These are phyloP conservation scores for Halictus rubicundus DNA, from an alignment of 1,140 invertebrate genomes.

Conservation along the genomic window DNA sequence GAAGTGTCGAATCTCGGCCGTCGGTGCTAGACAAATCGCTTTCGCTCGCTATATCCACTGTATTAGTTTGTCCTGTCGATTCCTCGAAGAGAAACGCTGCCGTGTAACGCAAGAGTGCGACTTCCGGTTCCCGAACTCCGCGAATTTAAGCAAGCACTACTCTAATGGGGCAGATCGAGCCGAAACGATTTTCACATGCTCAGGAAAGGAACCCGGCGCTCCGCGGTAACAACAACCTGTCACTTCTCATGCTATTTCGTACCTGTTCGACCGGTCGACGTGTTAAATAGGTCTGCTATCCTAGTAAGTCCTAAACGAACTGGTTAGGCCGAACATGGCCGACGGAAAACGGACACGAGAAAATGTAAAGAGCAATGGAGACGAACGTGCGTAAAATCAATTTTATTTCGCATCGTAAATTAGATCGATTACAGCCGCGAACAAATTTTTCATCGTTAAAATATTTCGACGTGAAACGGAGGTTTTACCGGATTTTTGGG, in stretches of 20 bases:
- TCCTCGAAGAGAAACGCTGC: too few species aligned
- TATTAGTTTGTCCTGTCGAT: too few species aligned
- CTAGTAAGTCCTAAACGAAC: conserved; percentile 27
- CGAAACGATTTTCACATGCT: not conserved
- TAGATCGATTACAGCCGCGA: too few species aligned
- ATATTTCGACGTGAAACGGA: too few species aligned
- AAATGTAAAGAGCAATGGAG: conserved; percentile 1
- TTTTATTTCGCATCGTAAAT: too few species aligned
- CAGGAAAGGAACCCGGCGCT: not conserved
- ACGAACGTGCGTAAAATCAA: not conserved
- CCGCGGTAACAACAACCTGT: conserved; percentile 7
- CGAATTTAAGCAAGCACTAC: not conserved
- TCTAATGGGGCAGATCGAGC: not conserved
- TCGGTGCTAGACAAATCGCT: too few species aligned
- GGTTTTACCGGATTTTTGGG: too few species aligned
- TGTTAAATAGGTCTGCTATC: conserved; percentile 39
- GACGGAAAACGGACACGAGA: not conserved
- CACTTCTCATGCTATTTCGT: conserved; percentile 18
- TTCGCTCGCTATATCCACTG: too few species aligned
- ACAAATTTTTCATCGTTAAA: too few species aligned
- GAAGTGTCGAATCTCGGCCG: too few species aligned
- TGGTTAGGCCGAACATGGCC: conserved; percentile 21
- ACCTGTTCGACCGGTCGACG: conserved; percentile 29
- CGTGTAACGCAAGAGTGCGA: too few species aligned
- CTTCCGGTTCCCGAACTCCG: too few species aligned